Conservation (phyloP, 2,797 vertebrate genomes). For the Phaenicophaeus curvirostris region DNA sequence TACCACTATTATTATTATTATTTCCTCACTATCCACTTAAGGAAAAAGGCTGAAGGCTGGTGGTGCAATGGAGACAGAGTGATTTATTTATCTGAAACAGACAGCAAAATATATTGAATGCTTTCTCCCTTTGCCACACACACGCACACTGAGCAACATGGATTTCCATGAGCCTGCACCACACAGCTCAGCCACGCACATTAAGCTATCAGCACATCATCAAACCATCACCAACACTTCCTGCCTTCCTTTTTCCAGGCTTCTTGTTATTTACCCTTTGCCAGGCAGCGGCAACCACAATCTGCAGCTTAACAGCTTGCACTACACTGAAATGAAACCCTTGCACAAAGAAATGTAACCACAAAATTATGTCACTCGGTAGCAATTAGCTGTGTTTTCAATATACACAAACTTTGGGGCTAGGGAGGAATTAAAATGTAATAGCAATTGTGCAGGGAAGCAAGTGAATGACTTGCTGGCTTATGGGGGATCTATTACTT, state of each 20-base stretch:
- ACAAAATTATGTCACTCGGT: slow-evolving; percentile 27
- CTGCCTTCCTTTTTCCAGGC: neutral
- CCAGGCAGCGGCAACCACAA: neutral
- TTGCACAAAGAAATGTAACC: neutral
- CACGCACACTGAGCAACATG: neutral
- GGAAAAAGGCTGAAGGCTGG: neutral
- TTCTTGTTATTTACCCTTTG: neutral
- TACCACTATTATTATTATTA: no score
- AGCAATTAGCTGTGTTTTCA: slow-evolving; percentile 56
- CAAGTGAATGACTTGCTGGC: neutral
- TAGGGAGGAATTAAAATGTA: neutral
- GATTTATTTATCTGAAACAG: neutral
- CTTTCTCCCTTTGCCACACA: slow-evolving; percentile 2
- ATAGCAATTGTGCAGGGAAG: neutral
- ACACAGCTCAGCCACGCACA: neutral
- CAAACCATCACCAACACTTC: slow-evolving; percentile 19
- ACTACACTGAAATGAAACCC: neutral
- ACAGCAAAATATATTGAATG: neutral
- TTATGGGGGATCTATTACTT: neutral
- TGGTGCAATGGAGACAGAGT: neutral
- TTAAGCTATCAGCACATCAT: neutral
- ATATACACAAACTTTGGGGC: neutral
- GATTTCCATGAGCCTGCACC: neutral
- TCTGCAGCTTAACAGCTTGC: neutral
- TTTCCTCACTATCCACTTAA: neutral